Percentiles rank a stretch among this genome's conserved stretches.
These are phyloP conservation scores for Platycheirus albimanus DNA, from an alignment of 2,888 invertebrate genomes.

Conservation along the genomic window DNA sequence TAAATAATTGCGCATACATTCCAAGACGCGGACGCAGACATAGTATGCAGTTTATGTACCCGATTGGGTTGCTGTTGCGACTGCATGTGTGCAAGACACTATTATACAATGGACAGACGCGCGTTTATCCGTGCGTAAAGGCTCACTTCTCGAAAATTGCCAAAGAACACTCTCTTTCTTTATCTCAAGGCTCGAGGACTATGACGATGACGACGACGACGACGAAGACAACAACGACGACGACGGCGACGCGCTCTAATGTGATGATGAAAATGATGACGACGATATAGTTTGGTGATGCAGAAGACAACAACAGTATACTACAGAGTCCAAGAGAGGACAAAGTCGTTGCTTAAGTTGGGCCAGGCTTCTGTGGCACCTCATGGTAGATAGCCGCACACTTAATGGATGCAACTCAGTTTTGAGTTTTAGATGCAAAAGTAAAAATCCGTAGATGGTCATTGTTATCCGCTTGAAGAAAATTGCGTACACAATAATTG, in stretches of 20 bases:
- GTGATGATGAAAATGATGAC: constrained; percentile 73
- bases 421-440: constrained; percentile 55
- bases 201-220: constrained; percentile 8
- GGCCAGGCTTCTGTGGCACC: constrained; percentile 59
- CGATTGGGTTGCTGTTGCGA: constrained; percentile 49
- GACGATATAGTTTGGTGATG: constrained; percentile 55
- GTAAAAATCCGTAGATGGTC: constrained; percentile 75
- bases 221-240: constrained; percentile 18
- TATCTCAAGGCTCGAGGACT: constrained; percentile 28
- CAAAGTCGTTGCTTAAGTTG: constrained; percentile 26
- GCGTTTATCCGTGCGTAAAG: constrained; percentile 70
- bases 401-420: constrained; percentile 67
- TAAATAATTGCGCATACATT: constrained; percentile 74
- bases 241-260: constrained; percentile 59
- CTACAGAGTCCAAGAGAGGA: no score
- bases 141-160: constrained; percentile 69
- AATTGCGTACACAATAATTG: constrained; percentile 75
- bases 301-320: constrained; percentile 52
- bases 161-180: constrained; percentile 49
- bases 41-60: constrained; percentile 52
- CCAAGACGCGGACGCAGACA: constrained; percentile 58
- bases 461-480: constrained; percentile 75
- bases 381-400: constrained; percentile 43
- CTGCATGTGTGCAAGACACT: constrained; percentile 24
- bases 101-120: constrained; percentile 27